A percentile compares a stretch with the other conserved stretches of the same genome.
Evolutionary conservation across 2,113 vertebrate species (phyloP).

Genomic region (Calcarius ornatus): DNA sequence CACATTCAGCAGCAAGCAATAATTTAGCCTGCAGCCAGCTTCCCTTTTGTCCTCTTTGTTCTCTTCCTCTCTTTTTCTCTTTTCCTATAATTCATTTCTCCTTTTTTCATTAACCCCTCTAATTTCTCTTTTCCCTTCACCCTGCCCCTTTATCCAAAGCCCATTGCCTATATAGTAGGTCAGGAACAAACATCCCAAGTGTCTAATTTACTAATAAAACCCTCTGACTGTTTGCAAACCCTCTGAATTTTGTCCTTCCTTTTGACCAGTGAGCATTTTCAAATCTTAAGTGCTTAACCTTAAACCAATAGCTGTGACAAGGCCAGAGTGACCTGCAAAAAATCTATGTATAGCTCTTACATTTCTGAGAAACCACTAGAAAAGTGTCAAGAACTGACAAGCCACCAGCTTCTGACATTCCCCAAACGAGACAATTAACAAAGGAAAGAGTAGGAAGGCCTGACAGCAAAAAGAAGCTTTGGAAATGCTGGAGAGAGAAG

Average conservation of each 20-base stretch:
- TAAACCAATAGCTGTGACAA: background rate
- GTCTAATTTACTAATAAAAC: background rate
- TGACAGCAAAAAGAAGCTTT: background rate
- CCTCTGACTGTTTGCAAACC: background rate
- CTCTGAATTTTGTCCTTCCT: background rate
- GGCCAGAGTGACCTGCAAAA: background rate
- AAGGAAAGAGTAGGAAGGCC: background rate
- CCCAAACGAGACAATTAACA: background rate
- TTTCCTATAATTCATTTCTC: background rate
- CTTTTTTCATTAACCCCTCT: background rate
- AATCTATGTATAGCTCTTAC: accelerated
- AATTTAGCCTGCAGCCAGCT: background rate
- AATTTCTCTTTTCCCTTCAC: background rate
- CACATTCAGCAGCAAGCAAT: background rate
- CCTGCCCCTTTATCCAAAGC: background rate
- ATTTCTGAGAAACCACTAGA: background rate
- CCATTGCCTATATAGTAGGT: background rate
- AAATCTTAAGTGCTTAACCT: background rate
- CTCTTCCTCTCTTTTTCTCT: background rate
- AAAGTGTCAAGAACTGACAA: background rate
- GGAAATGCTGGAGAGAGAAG: background rate
- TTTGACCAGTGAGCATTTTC: accelerated
- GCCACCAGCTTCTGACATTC: background rate
- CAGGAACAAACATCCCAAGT: background rate
- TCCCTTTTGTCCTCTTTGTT: background rate